Percentiles rank a stretch among this genome's conserved stretches.
Conservation (phyloP, 1,140 invertebrate genomes). For the Oncopeltus fasciatus region DNA sequence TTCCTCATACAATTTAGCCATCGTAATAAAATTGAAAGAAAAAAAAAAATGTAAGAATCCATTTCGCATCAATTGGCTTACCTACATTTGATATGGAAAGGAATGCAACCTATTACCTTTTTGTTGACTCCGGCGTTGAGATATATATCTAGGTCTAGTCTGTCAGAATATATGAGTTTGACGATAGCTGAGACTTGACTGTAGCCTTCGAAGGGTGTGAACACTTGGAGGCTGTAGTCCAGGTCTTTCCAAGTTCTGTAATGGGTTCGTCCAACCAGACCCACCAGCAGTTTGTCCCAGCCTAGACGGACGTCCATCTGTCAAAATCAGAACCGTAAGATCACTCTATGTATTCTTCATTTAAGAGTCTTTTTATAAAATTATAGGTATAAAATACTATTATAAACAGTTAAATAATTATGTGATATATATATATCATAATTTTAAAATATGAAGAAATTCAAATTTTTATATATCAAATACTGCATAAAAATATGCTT, state of each 20-base stretch:
- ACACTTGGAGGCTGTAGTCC: constrained; percentile 59
- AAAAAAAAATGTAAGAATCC: neutral
- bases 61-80: too few relatives aligned
- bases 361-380: too few relatives aligned
- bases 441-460: too few relatives aligned
- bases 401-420: too few relatives aligned
- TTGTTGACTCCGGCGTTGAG: constrained; percentile 48
- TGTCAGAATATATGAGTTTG: constrained; percentile 45
- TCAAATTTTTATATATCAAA: too few relatives aligned
- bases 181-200: constrained; percentile 55
- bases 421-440: too few relatives aligned
- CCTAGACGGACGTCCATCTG: constrained; percentile 53
- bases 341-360: too few relatives aligned
- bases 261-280: constrained; percentile 40
- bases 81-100: too few relatives aligned
- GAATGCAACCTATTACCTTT: constrained; percentile 32
- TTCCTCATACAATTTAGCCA: neutral
- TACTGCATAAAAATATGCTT: too few relatives aligned
- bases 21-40: neutral
- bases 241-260: constrained; percentile 36
- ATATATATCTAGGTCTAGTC: constrained; percentile 43
- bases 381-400: too few relatives aligned
- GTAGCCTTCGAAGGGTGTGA: constrained; percentile 54
- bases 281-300: constrained; percentile 55
- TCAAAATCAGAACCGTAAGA: too few relatives aligned